These are phyloP conservation scores for Parnassius mnemosyne DNA, from an alignment of 2,888 invertebrate species.

Conservation along the genomic window DNA sequence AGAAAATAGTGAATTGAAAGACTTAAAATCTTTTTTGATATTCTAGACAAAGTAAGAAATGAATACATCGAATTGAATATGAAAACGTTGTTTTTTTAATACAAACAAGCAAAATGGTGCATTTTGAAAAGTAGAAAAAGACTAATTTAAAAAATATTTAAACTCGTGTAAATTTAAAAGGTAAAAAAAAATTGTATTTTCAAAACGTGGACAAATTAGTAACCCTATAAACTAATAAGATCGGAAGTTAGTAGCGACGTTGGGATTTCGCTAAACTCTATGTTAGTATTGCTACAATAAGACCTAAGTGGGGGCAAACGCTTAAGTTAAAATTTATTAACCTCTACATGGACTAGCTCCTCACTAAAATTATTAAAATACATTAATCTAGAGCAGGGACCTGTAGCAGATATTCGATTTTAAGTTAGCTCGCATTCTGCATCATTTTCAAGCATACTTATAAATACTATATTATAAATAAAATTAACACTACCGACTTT, in stretches of 20 bases:
- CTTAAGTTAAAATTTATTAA: slow-evolving; percentile 52
- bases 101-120: too few species aligned
- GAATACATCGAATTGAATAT: too few species aligned
- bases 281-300: slow-evolving; percentile 50
- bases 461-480: too few species aligned
- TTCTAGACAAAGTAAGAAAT: too few species aligned
- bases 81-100: too few species aligned
- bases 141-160: background rate
- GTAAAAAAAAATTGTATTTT: background rate
- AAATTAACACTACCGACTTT: too few species aligned
- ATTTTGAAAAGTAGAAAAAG: too few species aligned
- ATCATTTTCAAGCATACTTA: background rate
- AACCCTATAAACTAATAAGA: slow-evolving; percentile 15
- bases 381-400: slow-evolving; percentile 30
- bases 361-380: slow-evolving; percentile 53
- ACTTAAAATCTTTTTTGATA: too few species aligned
- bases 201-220: background rate
- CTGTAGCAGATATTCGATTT: slow-evolving; percentile 4
- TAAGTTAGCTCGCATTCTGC: slow-evolving; percentile 1
- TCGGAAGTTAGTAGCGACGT: slow-evolving; percentile 16
- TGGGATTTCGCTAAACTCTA: slow-evolving; percentile 36
- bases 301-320: slow-evolving; percentile 30
- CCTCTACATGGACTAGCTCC: slow-evolving; percentile 73
- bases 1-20: too few species aligned
- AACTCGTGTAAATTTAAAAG: background rate